These are phyloP conservation scores for Desmophyllum pertusum DNA, from an alignment of 92 coral and sea anemone species.

Conservation along the genomic window DNA sequence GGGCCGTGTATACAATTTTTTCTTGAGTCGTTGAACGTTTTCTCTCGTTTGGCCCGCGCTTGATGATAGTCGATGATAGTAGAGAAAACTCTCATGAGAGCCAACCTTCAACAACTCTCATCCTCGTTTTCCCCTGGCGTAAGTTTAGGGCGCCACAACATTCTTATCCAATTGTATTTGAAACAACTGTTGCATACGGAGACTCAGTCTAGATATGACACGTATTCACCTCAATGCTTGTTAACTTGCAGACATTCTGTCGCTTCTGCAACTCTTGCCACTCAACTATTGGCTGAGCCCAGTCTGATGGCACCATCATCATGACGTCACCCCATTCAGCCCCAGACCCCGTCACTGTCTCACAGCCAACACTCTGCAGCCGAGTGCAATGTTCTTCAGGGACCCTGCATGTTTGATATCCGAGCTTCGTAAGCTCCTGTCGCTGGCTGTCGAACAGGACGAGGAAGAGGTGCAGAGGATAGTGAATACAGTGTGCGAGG, in stretches of 20 bases:
- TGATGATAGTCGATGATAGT: too few species aligned
- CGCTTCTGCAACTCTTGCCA: conserved; percentile 64
- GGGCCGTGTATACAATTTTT: background rate
- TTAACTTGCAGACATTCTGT: conserved; percentile 36
- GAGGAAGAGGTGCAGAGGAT: conserved; percentile 64
- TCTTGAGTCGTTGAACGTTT: background rate
- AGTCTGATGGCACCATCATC: conserved; percentile 71
- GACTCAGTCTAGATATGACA: background rate
- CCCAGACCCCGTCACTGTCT: conserved; percentile 79
- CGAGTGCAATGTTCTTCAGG: conserved; percentile 76
- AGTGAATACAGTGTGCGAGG: conserved; percentile 62
- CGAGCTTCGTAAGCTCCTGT: conserved; percentile 51
- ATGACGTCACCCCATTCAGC: conserved; percentile 65
- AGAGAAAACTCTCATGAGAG: too few species aligned
- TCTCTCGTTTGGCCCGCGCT: too few species aligned
- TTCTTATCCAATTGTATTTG: background rate
- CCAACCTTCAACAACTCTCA: too few species aligned
- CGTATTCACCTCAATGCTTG: background rate
- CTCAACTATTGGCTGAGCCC: conserved; percentile 64
- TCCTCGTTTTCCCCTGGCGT: too few species aligned
- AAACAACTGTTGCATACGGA: too few species aligned
- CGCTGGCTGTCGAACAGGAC: conserved; percentile 43
- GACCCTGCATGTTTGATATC: conserved; percentile 55
- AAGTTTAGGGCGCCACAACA: background rate
- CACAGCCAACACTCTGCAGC: conserved; percentile 64